Base-by-base conservation (phyloP, 2,113 vertebrate genomes). In the Oreotrochilus melanogaster region DNA sequence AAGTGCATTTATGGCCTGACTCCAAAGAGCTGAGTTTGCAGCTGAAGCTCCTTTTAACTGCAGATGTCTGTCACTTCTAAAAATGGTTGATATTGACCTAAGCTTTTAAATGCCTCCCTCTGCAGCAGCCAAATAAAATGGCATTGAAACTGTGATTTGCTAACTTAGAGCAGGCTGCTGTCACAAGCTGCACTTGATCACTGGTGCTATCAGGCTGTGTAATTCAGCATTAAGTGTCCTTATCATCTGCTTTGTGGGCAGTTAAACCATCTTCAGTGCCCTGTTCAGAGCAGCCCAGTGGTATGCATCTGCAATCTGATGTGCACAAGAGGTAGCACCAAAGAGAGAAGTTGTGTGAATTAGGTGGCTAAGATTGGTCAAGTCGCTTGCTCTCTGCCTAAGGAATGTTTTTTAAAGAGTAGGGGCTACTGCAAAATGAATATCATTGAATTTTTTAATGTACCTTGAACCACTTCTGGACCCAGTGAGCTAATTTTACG, bases 51-150 rank as follows among this genome's bases (percentile, higher is more conserved):
- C 25, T 88, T 83, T 61, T 69, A 43, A 53, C 71, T 82, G 62
- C 33, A 1, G 80, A 86, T 79, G 85, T 65, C 80, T 82, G 76
- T 56, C 3, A 2, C 66, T 92, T 93, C 91, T 89, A 82, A 85
- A 94, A 92, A 42, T 66, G 58, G 35, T 58, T 70, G 87, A 15
- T 76, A 47, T 7, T 91, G 85, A 88, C 94, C 93, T 76, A 64
- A 88, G 66, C 81, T 82, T 82, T 91, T 75, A 88, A 88, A 81
- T 0, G 2, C 57, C 87, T 95, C 66, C 67, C 50, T 92, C 66
- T 82, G 78, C 74, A 82, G 70, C 64, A 91, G 85, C 54, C 89
- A 86, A 74, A 88, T 84, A 37, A 91, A 89, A 87, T 10, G 88
- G 81, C 76, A 86, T 14, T 76, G 82, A 61, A 72, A 1, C 25